Conservation (phyloP, 2,113 vertebrate genomes). For the Hemibagrus wyckioides region DNA sequence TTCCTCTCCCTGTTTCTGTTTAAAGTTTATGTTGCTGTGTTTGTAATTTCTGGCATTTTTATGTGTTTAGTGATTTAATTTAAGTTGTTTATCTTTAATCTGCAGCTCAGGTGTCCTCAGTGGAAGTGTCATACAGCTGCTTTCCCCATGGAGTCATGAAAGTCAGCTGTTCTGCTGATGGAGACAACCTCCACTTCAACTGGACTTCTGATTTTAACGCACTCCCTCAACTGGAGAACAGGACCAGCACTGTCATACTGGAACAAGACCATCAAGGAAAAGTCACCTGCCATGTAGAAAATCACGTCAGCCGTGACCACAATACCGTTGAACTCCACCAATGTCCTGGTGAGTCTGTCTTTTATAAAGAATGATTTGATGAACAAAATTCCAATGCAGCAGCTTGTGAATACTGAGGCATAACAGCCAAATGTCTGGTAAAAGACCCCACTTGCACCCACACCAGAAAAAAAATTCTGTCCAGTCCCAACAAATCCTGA, state of each 20-base stretch:
- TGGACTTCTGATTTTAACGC: conserved; percentile 30
- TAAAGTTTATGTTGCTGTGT: not conserved
- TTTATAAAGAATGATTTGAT: not conserved
- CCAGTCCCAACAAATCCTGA: too few species aligned
- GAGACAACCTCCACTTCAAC: not conserved
- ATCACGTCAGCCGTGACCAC: conserved; percentile 4
- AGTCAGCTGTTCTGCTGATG: conserved; percentile 25
- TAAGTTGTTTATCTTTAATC: conserved; percentile 3
- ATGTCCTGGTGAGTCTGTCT: conserved; percentile 30
- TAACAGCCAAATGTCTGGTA: not conserved
- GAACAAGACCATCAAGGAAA: not conserved
- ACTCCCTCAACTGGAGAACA: not conserved
- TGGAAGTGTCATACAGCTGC: not conserved
- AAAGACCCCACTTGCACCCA: too few species aligned
- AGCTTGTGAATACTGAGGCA: not conserved
- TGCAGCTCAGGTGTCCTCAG: conserved; percentile 27
- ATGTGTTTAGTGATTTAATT: not conserved
- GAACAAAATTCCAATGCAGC: not conserved
- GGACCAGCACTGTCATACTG: not conserved
- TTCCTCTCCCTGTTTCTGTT: too few species aligned
- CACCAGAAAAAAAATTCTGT: too few species aligned
- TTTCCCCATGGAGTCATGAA: not conserved
- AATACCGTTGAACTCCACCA: not conserved
- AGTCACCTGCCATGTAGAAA: conserved; percentile 37
- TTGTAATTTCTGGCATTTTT: not conserved